phyloP scores from a whole-genome alignment of 2,888 invertebrate genomes.

The Drosophila formosana region DNA sequence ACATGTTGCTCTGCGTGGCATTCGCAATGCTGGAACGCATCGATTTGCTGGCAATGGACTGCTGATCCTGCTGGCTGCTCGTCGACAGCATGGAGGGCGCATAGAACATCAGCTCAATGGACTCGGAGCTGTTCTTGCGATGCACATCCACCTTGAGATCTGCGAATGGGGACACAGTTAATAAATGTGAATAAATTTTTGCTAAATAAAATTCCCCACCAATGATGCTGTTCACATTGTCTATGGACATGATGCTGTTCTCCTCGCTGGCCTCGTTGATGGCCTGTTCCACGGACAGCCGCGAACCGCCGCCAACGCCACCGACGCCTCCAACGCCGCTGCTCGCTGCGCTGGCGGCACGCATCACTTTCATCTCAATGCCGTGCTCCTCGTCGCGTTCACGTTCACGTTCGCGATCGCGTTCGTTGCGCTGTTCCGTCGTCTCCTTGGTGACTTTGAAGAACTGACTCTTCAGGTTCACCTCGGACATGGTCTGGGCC shows the following conservation, averaged over 20 bases:
- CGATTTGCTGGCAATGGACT: conserved; percentile 80
- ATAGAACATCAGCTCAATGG: conserved; percentile 90
- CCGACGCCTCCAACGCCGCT: conserved; percentile 83
- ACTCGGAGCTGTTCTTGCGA: conserved; percentile 95
- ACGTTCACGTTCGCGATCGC: conserved; percentile 5
- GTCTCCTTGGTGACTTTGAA: conserved; percentile 85
- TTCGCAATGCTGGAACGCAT: conserved; percentile 61
- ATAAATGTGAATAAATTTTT: not conserved
- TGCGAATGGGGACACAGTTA: conserved; percentile 68
- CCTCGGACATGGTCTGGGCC: conserved; percentile 90
- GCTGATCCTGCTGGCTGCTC: conserved; percentile 82
- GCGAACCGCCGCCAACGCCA: conserved; percentile 86
- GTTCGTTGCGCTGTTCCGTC: conserved; percentile 76
- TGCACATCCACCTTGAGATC: conserved; percentile 97
- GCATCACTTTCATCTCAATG: conserved; percentile 92
- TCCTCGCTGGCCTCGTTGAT: conserved; percentile 85
- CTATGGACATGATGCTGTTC: conserved; percentile 85
- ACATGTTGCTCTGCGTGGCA: conserved; percentile 24
- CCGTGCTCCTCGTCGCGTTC: conserved; percentile 90
- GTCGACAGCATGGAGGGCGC: conserved; percentile 84
- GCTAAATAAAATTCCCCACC: conserved; percentile 84
- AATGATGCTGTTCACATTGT: conserved; percentile 89
- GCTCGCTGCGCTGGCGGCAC: conserved; percentile 83
- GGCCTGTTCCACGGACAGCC: conserved; percentile 88
- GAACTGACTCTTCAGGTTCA: conserved; percentile 86